Evolutionary conservation across 2,888 invertebrate species (phyloP).

Genomic region (Pasiphila rectangulata): DNA sequence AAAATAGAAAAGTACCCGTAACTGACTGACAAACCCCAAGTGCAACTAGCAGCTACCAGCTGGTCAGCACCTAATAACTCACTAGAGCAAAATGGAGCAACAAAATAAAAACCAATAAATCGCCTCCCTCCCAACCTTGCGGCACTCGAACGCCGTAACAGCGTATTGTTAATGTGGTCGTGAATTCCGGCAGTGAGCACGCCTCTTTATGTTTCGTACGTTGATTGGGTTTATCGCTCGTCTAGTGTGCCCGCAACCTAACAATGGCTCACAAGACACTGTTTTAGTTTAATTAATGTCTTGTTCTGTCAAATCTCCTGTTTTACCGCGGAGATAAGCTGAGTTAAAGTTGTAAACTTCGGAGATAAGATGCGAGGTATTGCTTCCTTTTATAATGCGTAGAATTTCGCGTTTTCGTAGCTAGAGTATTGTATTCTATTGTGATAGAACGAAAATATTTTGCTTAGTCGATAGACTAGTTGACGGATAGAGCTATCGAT

Average conservation of each 20-base stretch:
- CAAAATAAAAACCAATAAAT: conserved; percentile 1
- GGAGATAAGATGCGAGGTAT: not conserved
- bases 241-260: conserved; percentile 35
- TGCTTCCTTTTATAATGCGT: not conserved
- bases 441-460: too few relatives aligned
- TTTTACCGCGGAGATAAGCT: conserved; percentile 18
- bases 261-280: conserved; percentile 27
- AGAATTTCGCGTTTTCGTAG: conserved; percentile 1
- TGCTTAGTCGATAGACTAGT: too few relatives aligned
- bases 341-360: not conserved
- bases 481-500: too few relatives aligned
- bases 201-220: conserved; percentile 67
- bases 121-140: conserved; percentile 34
- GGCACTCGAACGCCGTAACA: conserved; percentile 39
- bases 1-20: too few relatives aligned
- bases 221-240: conserved; percentile 69
- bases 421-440: too few relatives aligned
- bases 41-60: too few relatives aligned
- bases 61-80: too few relatives aligned
- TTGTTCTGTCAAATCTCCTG: conserved; percentile 31
- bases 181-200: conserved; percentile 55
- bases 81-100: too few relatives aligned
- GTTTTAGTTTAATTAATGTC: conserved; percentile 29
- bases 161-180: conserved; percentile 62
- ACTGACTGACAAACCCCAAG: too few relatives aligned